Base-by-base conservation (phyloP, 2,113 vertebrate species). In the Halcyon malimbica region DNA sequence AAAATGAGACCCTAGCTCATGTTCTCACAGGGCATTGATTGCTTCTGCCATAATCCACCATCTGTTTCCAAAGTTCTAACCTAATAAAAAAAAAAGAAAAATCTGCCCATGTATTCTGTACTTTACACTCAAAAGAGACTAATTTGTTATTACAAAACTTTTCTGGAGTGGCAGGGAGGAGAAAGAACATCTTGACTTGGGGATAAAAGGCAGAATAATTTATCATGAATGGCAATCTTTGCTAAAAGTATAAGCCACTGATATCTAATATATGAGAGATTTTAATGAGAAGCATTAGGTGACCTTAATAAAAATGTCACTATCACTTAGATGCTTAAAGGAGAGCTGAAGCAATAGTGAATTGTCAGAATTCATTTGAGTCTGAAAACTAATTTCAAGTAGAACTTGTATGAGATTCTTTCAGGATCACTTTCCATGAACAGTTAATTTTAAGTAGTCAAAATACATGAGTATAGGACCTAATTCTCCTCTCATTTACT, bases 371-470 rank as follows among this genome's bases (percentile, higher is more conserved):
- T 83, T 93, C 54, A 86, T 95, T 60, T 88, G 23, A 90, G 46
- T 90, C 88, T 92, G 56, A 94, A 96, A 95, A 89, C 21, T 86
- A 90, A 89, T 83, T 95, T 94, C 29, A 93, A 87, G 33, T 50
- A 77, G 39, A 95, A 86, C 26, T 75, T 90, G 7, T 68, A 16
- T 73, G 39, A 95, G 75, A 78, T 74, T 90, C 68, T 86, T 89
- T 89, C 79, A 65, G 18, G 83, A 93, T 87, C 9, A 37, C 19
- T 83, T 92, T 93, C 56, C 13, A 56, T 60, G 86, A 87, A 75
- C 33, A 83, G 42, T 68, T 93, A 90, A 94, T 90, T 39, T 84
- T 71, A 74, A 64, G 56, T 16, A 78, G 44, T 46, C n/a, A 76
- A 88, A 90, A 24, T 39, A 46, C 29, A n/a, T 63, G 9, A 79